phyloP scores from a whole-genome alignment of 2,797 vertebrate species.

The Bovichtus diacanthus region DNA sequence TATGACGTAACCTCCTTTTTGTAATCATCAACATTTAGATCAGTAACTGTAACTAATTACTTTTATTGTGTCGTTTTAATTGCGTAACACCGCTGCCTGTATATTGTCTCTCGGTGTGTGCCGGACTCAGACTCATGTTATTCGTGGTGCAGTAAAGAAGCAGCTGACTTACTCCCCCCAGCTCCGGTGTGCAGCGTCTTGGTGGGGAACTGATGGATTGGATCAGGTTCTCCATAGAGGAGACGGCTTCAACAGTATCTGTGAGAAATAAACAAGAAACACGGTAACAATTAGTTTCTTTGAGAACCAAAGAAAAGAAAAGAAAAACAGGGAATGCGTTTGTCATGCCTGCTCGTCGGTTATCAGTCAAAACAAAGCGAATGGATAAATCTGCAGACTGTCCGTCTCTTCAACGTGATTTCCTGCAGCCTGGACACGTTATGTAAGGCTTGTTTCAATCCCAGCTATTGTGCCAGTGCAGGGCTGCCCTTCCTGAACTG shows the following conservation, averaged over 20 bases:
- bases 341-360: neutral
- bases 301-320: neutral
- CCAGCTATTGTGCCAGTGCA: constrained; percentile 79
- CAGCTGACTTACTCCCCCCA: constrained; percentile 77
- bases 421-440: constrained; percentile 58
- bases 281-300: neutral
- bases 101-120: too few relatives aligned
- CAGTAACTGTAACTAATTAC: too few relatives aligned
- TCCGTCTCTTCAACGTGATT: constrained; percentile 32
- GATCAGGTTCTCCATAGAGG: constrained; percentile 74
- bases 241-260: constrained; percentile 57
- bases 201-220: constrained; percentile 51
- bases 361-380: neutral
- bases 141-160: too few relatives aligned
- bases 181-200: constrained; percentile 67
- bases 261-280: constrained; percentile 29
- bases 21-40: too few relatives aligned
- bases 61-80: too few relatives aligned
- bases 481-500: constrained; percentile 78
- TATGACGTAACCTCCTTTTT: too few relatives aligned
- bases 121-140: too few relatives aligned
- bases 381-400: constrained; percentile 10
- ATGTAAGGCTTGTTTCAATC: constrained; percentile 77
- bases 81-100: too few relatives aligned
- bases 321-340: neutral